Evolutionary conservation across 2,888 invertebrate species (phyloP), one percentile per base, ranked within the genome.

Genomic region (Melikaiella ostensackeni): DNA sequence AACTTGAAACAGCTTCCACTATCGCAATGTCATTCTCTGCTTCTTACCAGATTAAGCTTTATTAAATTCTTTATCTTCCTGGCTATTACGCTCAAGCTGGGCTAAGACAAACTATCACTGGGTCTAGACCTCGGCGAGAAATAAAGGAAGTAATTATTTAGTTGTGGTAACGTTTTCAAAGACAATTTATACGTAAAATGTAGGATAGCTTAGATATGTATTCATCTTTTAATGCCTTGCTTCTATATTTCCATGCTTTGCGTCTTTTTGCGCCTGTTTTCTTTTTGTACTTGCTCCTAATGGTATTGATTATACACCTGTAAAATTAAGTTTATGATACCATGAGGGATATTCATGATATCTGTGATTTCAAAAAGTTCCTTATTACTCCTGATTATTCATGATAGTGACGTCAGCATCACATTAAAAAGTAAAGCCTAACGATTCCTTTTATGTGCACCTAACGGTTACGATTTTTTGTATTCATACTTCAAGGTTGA

Each of bases 21-120:
- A 70, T 70, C 50, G 50, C 70, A 70, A 70, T 70, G 70, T 70
- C 70, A 5, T 70, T 70, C 66, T 24, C 38, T 66, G 8, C 64
- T 21, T 42, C 50, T 70, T 27, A 70, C 19, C 70, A 70, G 70
- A 70, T 70, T 70, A 50, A 70, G 70, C 70, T 70, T 70, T 50
- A 70, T 46, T 70, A 70, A 70, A 50, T 27, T 70, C 70, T 50
- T 70, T 70, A 70, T 70, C 70, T 70, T 70, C 50, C 19, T 70
- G 50, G 70, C 70, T 70, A 70, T 70, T 70, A 70, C 46, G 50
- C 30, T 70, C 50, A 50, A 30, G n/a, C 50, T 70, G 70, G 46
- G 30, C 46, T 50, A 27, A 50, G 70, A 70, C 70, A 70, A 70
- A 70, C 50, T 70, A 50, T 70, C 70, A 70, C 30, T 30, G n/a